Evolutionary conservation across 2,888 invertebrate genomes (phyloP).

Genomic region (Mamestra brassicae): DNA sequence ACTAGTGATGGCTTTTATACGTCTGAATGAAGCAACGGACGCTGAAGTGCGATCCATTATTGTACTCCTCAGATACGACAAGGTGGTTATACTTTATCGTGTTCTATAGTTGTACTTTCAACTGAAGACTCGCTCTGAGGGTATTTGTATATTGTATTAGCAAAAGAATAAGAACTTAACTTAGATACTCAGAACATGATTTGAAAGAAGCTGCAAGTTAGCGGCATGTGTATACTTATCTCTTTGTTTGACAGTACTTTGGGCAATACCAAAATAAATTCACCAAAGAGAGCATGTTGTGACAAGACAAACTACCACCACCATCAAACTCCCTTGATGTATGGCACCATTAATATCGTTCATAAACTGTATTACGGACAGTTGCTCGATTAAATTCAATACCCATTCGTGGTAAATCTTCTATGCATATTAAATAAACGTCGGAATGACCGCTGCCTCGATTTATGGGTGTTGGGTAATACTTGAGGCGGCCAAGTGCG

Average conservation of each 20-base stretch:
- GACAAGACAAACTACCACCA: slow-evolving; percentile 72
- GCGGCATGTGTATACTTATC: neutral
- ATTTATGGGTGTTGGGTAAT: slow-evolving; percentile 83
- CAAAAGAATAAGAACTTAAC: neutral
- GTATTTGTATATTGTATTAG: too few relatives aligned
- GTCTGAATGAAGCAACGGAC: slow-evolving; percentile 25
- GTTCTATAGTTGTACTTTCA: too few relatives aligned
- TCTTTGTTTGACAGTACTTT: slow-evolving; percentile 12
- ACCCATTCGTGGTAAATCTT: slow-evolving; percentile 87
- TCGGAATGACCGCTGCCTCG: slow-evolving; percentile 79
- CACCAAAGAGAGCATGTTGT: slow-evolving; percentile 68
- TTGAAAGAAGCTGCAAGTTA: too few relatives aligned
- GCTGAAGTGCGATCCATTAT: slow-evolving; percentile 34
- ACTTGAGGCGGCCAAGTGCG: slow-evolving; percentile 64
- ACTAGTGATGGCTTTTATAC: slow-evolving; percentile 35
- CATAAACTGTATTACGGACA: slow-evolving; percentile 83
- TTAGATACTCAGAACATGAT: neutral
- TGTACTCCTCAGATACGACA: slow-evolving; percentile 10
- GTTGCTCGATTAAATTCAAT: slow-evolving; percentile 87
- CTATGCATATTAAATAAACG: slow-evolving; percentile 88
- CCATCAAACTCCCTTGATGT: slow-evolving; percentile 69
- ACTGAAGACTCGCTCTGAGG: too few relatives aligned
- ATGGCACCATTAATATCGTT: slow-evolving; percentile 78
- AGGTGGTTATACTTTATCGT: neutral
- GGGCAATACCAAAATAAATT: slow-evolving; percentile 60